These are phyloP conservation scores for Sarcophaga caerulescens DNA, from an alignment of 2,888 invertebrate genomes.

Conservation along the genomic window DNA sequence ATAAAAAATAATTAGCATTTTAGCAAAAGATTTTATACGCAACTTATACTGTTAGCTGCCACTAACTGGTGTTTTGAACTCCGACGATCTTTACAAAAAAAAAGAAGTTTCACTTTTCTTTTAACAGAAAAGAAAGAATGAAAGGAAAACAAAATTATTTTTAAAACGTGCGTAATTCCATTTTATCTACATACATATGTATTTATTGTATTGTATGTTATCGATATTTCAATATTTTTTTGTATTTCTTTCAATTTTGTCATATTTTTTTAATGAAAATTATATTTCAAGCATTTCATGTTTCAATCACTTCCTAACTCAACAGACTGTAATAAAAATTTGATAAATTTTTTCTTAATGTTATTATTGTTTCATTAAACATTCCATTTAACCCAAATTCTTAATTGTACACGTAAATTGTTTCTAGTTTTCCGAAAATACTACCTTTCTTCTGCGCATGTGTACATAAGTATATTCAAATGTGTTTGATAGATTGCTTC, in stretches of 20 bases:
- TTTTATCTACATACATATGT: neutral
- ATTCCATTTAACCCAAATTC: constrained; percentile 48
- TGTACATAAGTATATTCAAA: neutral
- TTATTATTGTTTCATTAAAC: neutral
- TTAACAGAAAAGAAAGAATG: constrained; percentile 16
- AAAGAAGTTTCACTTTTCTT: constrained; percentile 60
- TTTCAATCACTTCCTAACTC: neutral
- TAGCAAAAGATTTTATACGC: neutral
- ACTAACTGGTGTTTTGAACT: constrained; percentile 51
- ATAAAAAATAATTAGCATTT: constrained; percentile 33
- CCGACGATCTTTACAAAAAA: constrained; percentile 19
- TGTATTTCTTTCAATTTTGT: neutral
- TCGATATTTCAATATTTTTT: too few relatives aligned
- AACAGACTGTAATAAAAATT: constrained; percentile 35
- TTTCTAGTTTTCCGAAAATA: constrained; percentile 36
- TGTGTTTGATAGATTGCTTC: neutral
- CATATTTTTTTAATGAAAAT: neutral
- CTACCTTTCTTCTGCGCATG: neutral
- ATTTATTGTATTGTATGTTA: too few relatives aligned
- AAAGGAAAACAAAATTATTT: constrained; percentile 4
- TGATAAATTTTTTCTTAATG: neutral
- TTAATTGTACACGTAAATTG: constrained; percentile 31
- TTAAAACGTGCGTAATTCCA: constrained; percentile 49
- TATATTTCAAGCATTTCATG: too few relatives aligned
- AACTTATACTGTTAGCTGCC: constrained; percentile 24